Percentiles rank a stretch among this genome's conserved stretches.
These are phyloP conservation scores for Pseudomyrmex dendroicus DNA, from an alignment of 1,140 invertebrate genomes.

Conservation along the genomic window DNA sequence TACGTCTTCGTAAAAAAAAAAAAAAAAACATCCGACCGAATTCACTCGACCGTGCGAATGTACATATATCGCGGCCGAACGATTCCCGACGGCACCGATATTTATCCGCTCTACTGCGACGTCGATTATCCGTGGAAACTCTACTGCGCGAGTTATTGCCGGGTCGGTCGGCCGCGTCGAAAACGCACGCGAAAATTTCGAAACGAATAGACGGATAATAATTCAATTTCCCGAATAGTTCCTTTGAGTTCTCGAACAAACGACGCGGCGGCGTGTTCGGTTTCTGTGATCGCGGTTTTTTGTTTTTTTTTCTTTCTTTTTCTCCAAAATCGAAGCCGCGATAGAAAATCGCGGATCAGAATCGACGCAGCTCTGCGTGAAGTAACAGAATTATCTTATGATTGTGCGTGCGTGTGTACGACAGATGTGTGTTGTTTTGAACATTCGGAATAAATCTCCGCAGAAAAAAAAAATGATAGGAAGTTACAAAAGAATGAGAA, in stretches of 20 bases:
- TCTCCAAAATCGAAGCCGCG: background rate
- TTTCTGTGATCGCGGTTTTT: background rate
- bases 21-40: background rate
- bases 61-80: constrained; percentile 5
- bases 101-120: constrained; percentile 50
- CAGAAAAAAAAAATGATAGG: too few relatives aligned
- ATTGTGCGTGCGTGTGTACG: too few relatives aligned
- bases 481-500: too few relatives aligned
- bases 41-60: background rate
- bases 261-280: background rate
- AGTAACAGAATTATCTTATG: background rate
- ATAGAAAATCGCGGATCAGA: background rate
- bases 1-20: background rate
- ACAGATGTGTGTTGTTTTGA: too few relatives aligned
- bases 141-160: constrained; percentile 44
- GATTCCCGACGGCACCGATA: constrained; percentile 23
- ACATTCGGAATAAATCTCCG: too few relatives aligned
- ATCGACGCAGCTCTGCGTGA: constrained; percentile 3
- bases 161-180: constrained; percentile 34
- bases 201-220: constrained; percentile 42
- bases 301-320: background rate
- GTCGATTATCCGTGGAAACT: constrained; percentile 48
- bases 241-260: too few relatives aligned
- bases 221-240: constrained; percentile 53
- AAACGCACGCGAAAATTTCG: constrained; percentile 10